phyloP scores from a whole-genome alignment of 2,113 vertebrate species.

The Mustelus asterias region DNA sequence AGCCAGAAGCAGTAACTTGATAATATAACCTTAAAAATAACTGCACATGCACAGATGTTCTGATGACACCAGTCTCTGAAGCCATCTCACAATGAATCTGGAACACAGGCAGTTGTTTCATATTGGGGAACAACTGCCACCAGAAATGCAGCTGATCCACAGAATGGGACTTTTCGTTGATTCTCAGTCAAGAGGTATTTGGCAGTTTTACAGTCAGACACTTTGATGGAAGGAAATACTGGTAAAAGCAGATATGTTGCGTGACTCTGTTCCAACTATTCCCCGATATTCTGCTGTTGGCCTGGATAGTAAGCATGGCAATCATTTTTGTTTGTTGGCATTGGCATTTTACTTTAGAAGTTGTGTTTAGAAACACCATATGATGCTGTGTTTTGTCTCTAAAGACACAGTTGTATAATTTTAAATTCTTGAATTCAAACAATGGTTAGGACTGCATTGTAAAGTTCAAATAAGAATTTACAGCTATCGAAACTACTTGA shows the following conservation, averaged over 20 bases:
- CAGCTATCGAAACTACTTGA: neutral
- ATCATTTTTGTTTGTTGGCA: neutral
- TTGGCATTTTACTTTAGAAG: neutral
- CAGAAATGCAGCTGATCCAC: neutral
- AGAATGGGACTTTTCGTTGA: neutral
- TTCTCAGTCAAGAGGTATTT: neutral
- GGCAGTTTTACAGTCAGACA: neutral
- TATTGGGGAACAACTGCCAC: neutral
- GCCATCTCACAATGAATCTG: neutral
- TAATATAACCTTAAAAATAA: neutral
- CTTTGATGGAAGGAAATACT: neutral
- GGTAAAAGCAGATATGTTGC: neutral
- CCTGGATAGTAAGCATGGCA: neutral
- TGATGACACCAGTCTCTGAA: neutral
- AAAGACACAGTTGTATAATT: neutral
- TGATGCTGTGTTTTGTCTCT: neutral
- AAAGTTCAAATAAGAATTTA: neutral
- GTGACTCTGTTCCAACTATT: neutral
- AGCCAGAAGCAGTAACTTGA: neutral
- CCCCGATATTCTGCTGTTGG: neutral
- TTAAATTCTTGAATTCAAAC: neutral
- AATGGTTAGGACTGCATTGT: neutral
- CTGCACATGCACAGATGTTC: neutral
- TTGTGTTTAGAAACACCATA: neutral
- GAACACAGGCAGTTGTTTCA: no score